A percentile compares a stretch with the other conserved stretches of the same genome.
These are phyloP conservation scores for Melospiza melodia DNA, from an alignment of 2,113 vertebrate genomes.

Conservation along the genomic window DNA sequence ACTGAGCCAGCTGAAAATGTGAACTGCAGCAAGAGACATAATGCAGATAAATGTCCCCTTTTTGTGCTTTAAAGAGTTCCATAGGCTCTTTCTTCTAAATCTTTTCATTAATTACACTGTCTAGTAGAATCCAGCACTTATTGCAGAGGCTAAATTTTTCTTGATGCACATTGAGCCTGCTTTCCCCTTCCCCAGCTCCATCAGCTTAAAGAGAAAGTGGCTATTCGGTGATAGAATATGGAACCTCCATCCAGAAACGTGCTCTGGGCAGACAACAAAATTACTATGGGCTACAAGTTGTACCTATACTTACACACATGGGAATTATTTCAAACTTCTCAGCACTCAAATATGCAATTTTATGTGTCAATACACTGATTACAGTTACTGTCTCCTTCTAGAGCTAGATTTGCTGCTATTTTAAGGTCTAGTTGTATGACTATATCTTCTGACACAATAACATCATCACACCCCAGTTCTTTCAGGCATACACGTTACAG, in stretches of 20 bases:
- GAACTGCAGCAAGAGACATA: conserved; percentile 16
- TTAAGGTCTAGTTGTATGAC: not conserved
- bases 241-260: not conserved
- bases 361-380: not conserved
- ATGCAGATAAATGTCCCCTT: conserved; percentile 32
- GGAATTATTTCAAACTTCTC: not conserved
- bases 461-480: not conserved
- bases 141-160: not conserved
- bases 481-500: not conserved
- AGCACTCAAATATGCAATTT: not conserved
- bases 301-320: not conserved
- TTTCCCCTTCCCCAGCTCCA: not conserved
- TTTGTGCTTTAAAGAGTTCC: conserved; percentile 1
- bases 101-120: conserved; percentile 55
- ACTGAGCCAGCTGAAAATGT: conserved; percentile 12
- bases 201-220: not conserved
- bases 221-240: not conserved
- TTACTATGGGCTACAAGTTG: not conserved
- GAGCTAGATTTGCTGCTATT: not conserved
- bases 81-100: conserved; percentile 8
- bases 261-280: not conserved
- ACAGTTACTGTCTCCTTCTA: not conserved
- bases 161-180: not conserved
- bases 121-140: not conserved
- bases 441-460: not conserved